phyloP scores from a whole-genome alignment of 2,888 invertebrate genomes.

The Orthosia gothica region DNA sequence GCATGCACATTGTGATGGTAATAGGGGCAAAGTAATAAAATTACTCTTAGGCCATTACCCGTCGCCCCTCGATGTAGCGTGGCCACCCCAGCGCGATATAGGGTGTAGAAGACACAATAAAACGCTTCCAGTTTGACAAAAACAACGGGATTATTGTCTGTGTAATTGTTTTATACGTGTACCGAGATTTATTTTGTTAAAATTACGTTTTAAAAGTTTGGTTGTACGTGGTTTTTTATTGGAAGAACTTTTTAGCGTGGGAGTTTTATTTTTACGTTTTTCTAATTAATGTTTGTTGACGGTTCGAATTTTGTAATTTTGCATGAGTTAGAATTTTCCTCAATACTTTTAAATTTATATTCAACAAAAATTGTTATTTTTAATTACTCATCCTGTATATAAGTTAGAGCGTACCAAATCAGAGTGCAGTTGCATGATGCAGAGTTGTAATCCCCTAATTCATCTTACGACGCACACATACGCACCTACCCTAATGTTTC shows the following conservation, averaged over 20 bases:
- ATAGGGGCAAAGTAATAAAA: constrained; percentile 92
- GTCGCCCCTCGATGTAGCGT: constrained; percentile 80
- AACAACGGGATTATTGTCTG: constrained; percentile 85
- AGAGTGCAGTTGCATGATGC: constrained; percentile 91
- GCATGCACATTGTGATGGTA: constrained; percentile 90
- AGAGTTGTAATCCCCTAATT: constrained; percentile 90
- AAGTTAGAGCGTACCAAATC: constrained; percentile 86
- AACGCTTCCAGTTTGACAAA: constrained; percentile 84
- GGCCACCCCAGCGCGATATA: constrained; percentile 80
- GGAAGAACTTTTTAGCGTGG: constrained; percentile 46
- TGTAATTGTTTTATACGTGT: constrained; percentile 85
- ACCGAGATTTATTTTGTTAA: constrained; percentile 75
- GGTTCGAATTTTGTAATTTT: neutral
- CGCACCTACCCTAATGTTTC: constrained; percentile 77
- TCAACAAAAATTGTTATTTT: neutral
- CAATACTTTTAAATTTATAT: too few species aligned
- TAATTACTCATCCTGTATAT: constrained; percentile 82
- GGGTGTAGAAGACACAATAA: constrained; percentile 86
- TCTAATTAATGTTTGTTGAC: constrained; percentile 17
- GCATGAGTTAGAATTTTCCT: neutral
- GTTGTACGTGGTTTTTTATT: constrained; percentile 43
- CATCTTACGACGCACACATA: constrained; percentile 82
- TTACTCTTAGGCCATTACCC: constrained; percentile 91
- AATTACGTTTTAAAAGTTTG: constrained; percentile 64
- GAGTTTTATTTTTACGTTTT: constrained; percentile 20